phyloP scores from a whole-genome alignment of 2,888 invertebrate species.

The Herminia tarsipennalis region DNA sequence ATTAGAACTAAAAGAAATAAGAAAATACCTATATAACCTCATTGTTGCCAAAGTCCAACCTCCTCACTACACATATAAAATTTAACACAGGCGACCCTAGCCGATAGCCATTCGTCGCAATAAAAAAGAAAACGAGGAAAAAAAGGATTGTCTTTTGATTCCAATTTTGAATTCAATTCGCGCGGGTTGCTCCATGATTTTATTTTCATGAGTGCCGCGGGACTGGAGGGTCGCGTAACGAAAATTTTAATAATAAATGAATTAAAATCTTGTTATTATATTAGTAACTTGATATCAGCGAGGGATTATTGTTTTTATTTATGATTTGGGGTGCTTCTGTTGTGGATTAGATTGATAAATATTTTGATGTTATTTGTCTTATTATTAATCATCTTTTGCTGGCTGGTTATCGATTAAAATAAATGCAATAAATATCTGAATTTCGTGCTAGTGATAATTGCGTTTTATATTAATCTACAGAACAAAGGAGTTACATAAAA shows the following conservation, averaged over 20 bases:
- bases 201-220: slow-evolving; percentile 82
- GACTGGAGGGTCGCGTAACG: slow-evolving; percentile 58
- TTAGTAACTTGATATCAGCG: slow-evolving; percentile 51
- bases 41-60: slow-evolving; percentile 43
- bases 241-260: slow-evolving; percentile 74
- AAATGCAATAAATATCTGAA: too few species aligned
- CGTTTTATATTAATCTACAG: too few species aligned
- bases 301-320: slow-evolving; percentile 56
- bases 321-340: slow-evolving; percentile 39
- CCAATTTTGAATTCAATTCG: slow-evolving; percentile 84
- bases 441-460: too few species aligned
- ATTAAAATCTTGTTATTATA: slow-evolving; percentile 62
- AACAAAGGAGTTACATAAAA: too few species aligned
- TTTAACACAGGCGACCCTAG: slow-evolving; percentile 70
- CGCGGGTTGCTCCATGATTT: slow-evolving; percentile 81
- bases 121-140: slow-evolving; percentile 66
- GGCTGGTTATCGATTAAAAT: too few species aligned
- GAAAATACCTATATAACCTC: slow-evolving; percentile 27
- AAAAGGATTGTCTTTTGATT: slow-evolving; percentile 82
- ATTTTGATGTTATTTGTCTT: slow-evolving; percentile 30
- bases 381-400: slow-evolving; percentile 21
- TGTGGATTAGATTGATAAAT: slow-evolving; percentile 41
- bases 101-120: slow-evolving; percentile 71
- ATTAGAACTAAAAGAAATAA: slow-evolving; percentile 20
- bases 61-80: slow-evolving; percentile 69